These are phyloP conservation scores for Periparus ater DNA, from an alignment of 2,797 vertebrate genomes.

Conservation along the genomic window DNA sequence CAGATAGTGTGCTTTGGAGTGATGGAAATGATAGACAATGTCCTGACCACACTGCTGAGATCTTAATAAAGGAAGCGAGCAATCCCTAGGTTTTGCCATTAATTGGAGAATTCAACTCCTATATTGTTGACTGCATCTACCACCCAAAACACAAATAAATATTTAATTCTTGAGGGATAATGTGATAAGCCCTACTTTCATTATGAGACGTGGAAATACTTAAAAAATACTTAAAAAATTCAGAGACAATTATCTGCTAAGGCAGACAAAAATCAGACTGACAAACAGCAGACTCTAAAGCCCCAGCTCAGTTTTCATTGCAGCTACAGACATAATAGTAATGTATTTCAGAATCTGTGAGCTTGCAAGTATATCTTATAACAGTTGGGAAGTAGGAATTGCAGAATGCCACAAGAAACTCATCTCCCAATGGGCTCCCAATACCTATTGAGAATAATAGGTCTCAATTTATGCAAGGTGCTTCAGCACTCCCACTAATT, in stretches of 20 bases:
- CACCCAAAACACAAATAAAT: neutral
- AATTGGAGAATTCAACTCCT: neutral
- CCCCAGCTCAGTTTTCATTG: neutral
- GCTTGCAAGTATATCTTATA: neutral
- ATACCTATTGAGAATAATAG: neutral
- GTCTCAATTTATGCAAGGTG: conserved; percentile 5
- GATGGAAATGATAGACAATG: conserved; percentile 2
- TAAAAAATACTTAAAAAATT: neutral
- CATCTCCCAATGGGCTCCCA: neutral
- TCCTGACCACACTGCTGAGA: neutral
- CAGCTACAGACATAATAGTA: neutral
- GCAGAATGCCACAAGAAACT: neutral
- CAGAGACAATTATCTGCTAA: neutral
- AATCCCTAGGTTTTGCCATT: neutral
- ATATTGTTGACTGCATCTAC: neutral
- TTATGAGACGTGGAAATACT: neutral
- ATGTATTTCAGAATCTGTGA: neutral
- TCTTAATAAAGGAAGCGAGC: neutral
- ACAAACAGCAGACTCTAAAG: neutral
- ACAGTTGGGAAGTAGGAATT: neutral
- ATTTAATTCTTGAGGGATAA: neutral
- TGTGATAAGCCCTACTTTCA: neutral
- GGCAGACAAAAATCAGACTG: neutral
- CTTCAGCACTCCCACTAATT: neutral
- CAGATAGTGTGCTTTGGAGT: neutral